phyloP scores from a whole-genome alignment of 1,140 invertebrate species.

The Fopius arisanus region DNA sequence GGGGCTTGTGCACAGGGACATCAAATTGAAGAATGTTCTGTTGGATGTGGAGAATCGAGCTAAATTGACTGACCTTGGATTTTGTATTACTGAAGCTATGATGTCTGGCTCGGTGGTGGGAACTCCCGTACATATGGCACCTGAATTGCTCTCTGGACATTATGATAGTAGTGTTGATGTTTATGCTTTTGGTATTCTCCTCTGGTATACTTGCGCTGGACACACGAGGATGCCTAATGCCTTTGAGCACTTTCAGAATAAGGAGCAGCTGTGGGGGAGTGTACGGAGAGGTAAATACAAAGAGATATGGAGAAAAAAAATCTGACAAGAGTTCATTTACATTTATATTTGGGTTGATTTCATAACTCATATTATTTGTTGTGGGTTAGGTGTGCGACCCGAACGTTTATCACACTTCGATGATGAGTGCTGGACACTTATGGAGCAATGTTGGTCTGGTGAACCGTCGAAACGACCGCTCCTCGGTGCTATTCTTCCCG shows the following conservation, averaged over 20 bases:
- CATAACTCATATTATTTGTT: conserved; percentile 17
- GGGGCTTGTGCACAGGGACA: conserved; percentile 88
- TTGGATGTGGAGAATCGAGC: conserved; percentile 79
- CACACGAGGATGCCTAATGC: conserved; percentile 80
- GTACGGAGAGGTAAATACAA: conserved; percentile 78
- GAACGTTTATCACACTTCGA: conserved; percentile 79
- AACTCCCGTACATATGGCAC: conserved; percentile 93
- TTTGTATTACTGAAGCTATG: conserved; percentile 91
- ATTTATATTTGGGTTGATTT: neutral
- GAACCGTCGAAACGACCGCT: conserved; percentile 79
- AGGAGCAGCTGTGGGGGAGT: conserved; percentile 87
- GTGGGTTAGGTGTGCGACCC: conserved; percentile 71
- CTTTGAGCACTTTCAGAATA: conserved; percentile 88
- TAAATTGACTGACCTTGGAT: conserved; percentile 88
- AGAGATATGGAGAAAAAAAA: neutral
- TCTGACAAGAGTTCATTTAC: too few relatives aligned
- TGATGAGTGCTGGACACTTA: conserved; percentile 84
- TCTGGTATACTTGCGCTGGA: conserved; percentile 91
- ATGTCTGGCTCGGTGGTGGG: conserved; percentile 88
- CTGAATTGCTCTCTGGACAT: conserved; percentile 81
- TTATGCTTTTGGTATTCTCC: conserved; percentile 90
- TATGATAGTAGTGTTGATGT: conserved; percentile 90
- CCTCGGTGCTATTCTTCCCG: conserved; percentile 78
- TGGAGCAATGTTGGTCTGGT: conserved; percentile 86
- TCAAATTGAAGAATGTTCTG: conserved; percentile 90